Conservation (phyloP, 2,888 invertebrate genomes). For the Alviniconcha strummeri region DNA sequence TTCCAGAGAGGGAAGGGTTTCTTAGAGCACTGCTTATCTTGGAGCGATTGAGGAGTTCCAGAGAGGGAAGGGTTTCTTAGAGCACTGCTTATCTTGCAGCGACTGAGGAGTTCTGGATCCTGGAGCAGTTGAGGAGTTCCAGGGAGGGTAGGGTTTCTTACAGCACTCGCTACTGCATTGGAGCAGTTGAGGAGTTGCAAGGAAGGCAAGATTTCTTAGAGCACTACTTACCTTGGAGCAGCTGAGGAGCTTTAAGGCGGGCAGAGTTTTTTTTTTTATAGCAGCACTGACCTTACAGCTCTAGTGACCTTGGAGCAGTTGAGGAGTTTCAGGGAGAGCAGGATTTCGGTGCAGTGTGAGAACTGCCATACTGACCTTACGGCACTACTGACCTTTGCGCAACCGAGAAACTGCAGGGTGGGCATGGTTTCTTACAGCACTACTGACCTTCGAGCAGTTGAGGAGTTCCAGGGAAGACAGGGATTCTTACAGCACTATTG, state of each 20-base stretch:
- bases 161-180: conserved; percentile 75
- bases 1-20: background rate
- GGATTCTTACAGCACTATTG: too few species aligned
- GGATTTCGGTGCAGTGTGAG: conserved; percentile 78
- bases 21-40: conserved; percentile 68
- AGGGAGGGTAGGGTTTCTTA: conserved; percentile 77
- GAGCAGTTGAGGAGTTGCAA: too few species aligned
- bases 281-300: background rate
- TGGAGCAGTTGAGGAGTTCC: conserved; percentile 84
- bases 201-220: too few species aligned
- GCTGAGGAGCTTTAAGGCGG: conserved; percentile 82
- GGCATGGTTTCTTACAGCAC: too few species aligned
- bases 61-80: conserved; percentile 71
- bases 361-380: conserved; percentile 70
- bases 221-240: conserved; percentile 77
- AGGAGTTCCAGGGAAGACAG: too few species aligned
- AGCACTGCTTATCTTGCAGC: conserved; percentile 65
- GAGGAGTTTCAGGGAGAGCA: conserved; percentile 81
- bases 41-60: conserved; percentile 75
- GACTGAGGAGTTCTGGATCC: conserved; percentile 61
- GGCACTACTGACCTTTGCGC: too few species aligned
- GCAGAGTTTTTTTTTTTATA: too few species aligned
- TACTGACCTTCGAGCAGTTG: too few species aligned
- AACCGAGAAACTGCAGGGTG: too few species aligned
- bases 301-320: conserved; percentile 80